These are phyloP conservation scores for Pipistrellus kuhlii DNA, from an alignment of 2,797 vertebrate species.

Conservation along the genomic window DNA sequence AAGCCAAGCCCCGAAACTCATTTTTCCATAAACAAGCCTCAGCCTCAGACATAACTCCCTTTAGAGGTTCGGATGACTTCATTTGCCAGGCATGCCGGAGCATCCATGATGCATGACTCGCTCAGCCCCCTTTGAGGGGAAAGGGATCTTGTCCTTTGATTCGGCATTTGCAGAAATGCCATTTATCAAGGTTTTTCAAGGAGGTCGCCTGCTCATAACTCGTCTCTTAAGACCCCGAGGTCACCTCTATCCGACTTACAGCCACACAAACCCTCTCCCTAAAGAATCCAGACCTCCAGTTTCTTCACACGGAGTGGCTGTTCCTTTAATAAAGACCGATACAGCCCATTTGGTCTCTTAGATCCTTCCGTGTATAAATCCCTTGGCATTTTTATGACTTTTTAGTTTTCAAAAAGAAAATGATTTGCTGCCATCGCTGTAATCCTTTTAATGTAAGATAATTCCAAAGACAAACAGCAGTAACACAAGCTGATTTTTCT, in stretches of 20 bases:
- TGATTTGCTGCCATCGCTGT: background rate
- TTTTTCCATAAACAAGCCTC: slow-evolving; percentile 88
- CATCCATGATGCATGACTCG: slow-evolving; percentile 79
- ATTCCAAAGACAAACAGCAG: slow-evolving; percentile 27
- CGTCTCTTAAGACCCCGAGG: background rate
- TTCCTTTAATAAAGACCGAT: background rate
- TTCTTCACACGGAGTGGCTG: background rate
- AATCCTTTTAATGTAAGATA: slow-evolving; percentile 32
- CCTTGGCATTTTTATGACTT: slow-evolving; percentile 41
- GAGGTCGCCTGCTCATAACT: background rate
- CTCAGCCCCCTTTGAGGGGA: slow-evolving; percentile 78
- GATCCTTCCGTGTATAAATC: background rate
- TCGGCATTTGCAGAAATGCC: slow-evolving; percentile 73
- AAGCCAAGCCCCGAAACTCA: slow-evolving; percentile 81
- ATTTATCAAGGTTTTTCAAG: slow-evolving; percentile 73
- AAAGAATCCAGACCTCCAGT: background rate
- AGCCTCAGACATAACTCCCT: slow-evolving; percentile 85
- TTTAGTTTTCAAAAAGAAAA: slow-evolving; percentile 11
- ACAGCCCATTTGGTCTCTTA: background rate
- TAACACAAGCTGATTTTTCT: background rate
- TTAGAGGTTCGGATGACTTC: slow-evolving; percentile 87
- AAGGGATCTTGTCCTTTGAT: slow-evolving; percentile 75
- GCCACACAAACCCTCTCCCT: background rate
- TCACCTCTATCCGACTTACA: background rate
- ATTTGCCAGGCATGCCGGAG: slow-evolving; percentile 83